Evolutionary conservation across 37 sponge, comb jelly and placozoan species (phyloP), one percentile per base, ranked within the genome.

Genomic region (Cliona cf. orientalis): DNA sequence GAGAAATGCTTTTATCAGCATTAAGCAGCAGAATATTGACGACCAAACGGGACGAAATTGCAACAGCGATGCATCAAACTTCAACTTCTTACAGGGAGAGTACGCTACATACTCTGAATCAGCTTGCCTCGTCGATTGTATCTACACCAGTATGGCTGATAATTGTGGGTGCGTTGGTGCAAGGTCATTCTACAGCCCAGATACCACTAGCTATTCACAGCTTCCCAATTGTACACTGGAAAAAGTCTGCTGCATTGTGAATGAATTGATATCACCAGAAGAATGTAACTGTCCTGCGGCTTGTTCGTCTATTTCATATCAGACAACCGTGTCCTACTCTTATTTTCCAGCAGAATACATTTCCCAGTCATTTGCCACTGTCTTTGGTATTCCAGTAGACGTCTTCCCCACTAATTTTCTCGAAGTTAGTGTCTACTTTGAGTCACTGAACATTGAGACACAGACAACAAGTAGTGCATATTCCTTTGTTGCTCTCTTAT

Each of bases 401-500:
- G 17, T 6, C 26, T 25, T 49, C 14, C 9, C 22, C 26, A 6
- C 63, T 5, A 69, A 69, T 44, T 69, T 42, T 4, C 71, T 69
- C 45, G 19, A 1, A 28, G 71, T 69, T 2, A 69, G 11, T 38
- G 45, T 69, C n/a, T 73, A 55, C 21, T 76, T 76, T 39, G 63
- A 76, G 31, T 28, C 23, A 2, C 31, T 41, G n/a, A 62, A 76
- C 29, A 44, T 76, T 42, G 77, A 76, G 44, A 7, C 23, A n/a
- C 43, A 42, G 11, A 59, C 61, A 37, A 76, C 77, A 14, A 35
- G 22, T 23, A 28, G 37, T 61, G 69, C 87, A 14, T 86, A 86
- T 64, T 34, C 55, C 25, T 32, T 40, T 44, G 33, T 65, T 58
- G 73, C 64, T 49, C 69, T 86, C 11, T 59, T 80, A 37, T 71